Conservation (phyloP, 2,888 invertebrate species). For the Asteroscopus sphinx region DNA sequence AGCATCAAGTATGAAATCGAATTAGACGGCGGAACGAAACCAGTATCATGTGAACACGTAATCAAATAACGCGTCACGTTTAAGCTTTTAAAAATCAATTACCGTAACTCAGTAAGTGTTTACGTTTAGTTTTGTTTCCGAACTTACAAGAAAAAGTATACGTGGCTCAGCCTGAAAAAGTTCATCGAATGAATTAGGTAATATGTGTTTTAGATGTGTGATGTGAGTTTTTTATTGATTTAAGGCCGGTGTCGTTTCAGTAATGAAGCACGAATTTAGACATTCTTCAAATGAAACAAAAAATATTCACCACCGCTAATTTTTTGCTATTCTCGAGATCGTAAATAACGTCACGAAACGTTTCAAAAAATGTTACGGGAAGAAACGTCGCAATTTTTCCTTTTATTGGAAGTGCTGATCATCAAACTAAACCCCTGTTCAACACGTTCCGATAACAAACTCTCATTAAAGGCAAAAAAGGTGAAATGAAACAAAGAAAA, state of each 20-base stretch:
- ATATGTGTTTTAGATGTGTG: too few species aligned
- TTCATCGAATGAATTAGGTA: conserved; percentile 1
- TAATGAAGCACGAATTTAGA: conserved; percentile 28
- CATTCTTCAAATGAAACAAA: conserved; percentile 16
- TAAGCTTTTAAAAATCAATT: conserved; percentile 72
- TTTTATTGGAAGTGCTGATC: conserved; percentile 51
- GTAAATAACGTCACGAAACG: conserved; percentile 39
- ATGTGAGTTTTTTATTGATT: too few species aligned
- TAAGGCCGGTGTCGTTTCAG: too few species aligned
- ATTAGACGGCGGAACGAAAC: conserved; percentile 75
- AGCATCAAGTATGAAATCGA: conserved; percentile 76
- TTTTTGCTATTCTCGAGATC: conserved; percentile 29
- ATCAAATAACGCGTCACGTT: conserved; percentile 75
- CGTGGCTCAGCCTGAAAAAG: conserved; percentile 1
- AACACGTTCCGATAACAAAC: conserved; percentile 57
- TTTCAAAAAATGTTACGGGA: conserved; percentile 30
- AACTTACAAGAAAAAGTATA: conserved; percentile 5
- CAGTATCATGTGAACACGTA: conserved; percentile 75
- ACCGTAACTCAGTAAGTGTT: conserved; percentile 62
- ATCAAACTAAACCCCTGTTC: conserved; percentile 53
- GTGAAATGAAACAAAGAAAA: conserved; percentile 40
- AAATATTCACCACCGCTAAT: background rate
- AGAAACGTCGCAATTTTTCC: conserved; percentile 30
- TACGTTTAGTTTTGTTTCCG: conserved; percentile 17
- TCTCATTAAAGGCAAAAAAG: conserved; percentile 42